Evolutionary conservation across 1,140 invertebrate genomes (phyloP).

Genomic region (Heliothis virescens): DNA sequence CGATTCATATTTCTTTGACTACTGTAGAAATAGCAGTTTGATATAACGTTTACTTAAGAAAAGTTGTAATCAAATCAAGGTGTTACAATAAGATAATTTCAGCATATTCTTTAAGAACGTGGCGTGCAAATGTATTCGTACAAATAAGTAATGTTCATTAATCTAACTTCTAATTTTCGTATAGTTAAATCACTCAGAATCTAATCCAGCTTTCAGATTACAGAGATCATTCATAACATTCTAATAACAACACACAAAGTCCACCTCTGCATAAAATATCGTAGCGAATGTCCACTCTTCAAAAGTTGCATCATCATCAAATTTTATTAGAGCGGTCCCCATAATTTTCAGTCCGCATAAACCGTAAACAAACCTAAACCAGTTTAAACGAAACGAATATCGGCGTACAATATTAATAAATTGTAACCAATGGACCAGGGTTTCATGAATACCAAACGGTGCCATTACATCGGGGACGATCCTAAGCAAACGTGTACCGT

Average conservation of each 20-base stretch:
- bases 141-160: no score
- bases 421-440: conserved; percentile 33
- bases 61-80: no score
- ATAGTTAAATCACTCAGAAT: no score
- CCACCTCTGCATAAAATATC: background rate
- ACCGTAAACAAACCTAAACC: conserved; percentile 5
- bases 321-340: background rate
- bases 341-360: conserved; percentile 12
- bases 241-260: background rate
- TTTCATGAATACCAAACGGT: conserved; percentile 41
- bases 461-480: conserved; percentile 38
- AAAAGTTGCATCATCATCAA: background rate
- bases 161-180: no score
- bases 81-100: no score
- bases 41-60: no score
- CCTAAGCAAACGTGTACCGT: conserved; percentile 41
- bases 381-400: conserved; percentile 16
- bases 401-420: conserved; percentile 35
- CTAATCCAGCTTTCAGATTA: no score
- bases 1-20: no score
- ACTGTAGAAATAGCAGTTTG: no score
- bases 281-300: background rate
- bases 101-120: no score
- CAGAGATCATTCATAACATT: no score
- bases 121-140: no score